A percentile compares a stretch with the other conserved stretches of the same genome.
phyloP scores from a whole-genome alignment of 2,888 invertebrate genomes.

The Boloria selene region DNA sequence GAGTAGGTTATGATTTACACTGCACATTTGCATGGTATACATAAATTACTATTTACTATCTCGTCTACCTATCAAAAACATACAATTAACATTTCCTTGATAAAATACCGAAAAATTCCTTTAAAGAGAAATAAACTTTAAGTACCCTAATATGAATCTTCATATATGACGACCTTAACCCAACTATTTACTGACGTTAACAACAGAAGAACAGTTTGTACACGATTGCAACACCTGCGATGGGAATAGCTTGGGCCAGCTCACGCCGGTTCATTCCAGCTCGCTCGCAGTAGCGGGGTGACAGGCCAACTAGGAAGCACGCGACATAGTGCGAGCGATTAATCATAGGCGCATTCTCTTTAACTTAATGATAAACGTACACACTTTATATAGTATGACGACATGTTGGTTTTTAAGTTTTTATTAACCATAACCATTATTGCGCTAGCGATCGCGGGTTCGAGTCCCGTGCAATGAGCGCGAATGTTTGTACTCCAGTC shows the following conservation, averaged over 20 bases:
- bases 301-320: slow-evolving; percentile 43
- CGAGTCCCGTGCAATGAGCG: no score
- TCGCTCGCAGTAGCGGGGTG: slow-evolving; percentile 37
- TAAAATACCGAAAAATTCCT: no score
- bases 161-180: slow-evolving; percentile 24
- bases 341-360: slow-evolving; percentile 13
- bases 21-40: no score
- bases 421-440: no score
- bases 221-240: slow-evolving; percentile 39
- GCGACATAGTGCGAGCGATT: slow-evolving; percentile 36
- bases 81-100: no score
- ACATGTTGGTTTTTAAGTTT: no score
- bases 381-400: not conserved
- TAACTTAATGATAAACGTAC: not conserved
- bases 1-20: no score
- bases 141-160: not conserved
- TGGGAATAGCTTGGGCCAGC: slow-evolving; percentile 36
- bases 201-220: slow-evolving; percentile 19
- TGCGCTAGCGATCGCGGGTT: no score
- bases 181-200: slow-evolving; percentile 7
- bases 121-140: not conserved
- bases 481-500: no score
- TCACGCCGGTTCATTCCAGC: slow-evolving; percentile 42
- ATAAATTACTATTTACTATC: no score
- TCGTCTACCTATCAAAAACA: no score